These are phyloP conservation scores for Pseudocheirus occidentalis DNA, from an alignment of 2,797 vertebrate genomes.

Conservation along the genomic window DNA sequence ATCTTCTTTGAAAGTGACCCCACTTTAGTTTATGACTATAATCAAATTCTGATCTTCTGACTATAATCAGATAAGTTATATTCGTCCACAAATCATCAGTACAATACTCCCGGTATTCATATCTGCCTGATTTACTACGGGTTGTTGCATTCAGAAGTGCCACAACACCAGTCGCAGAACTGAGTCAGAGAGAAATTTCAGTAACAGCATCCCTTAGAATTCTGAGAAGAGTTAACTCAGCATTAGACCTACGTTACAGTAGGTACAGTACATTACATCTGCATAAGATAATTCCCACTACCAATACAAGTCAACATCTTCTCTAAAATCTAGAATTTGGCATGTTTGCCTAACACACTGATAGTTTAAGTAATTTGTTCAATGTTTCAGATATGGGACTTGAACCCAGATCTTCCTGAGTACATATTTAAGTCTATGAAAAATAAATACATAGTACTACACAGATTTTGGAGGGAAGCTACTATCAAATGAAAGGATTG, in stretches of 20 bases:
- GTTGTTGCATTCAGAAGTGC: background rate
- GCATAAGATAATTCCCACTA: background rate
- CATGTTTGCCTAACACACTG: background rate
- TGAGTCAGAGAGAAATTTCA: background rate
- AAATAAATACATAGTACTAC: background rate
- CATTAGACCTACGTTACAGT: background rate
- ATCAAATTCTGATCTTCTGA: background rate
- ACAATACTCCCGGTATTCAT: background rate
- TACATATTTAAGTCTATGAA: background rate
- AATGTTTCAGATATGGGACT: background rate
- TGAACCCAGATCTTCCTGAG: background rate
- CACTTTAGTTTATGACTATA: background rate
- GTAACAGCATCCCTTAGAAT: background rate
- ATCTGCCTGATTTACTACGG: background rate
- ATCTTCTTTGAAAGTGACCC: background rate
- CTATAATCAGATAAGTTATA: background rate
- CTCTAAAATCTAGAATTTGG: background rate
- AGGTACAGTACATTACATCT: background rate
- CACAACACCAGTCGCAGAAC: background rate
- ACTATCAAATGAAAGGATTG: background rate
- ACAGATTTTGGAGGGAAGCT: background rate
- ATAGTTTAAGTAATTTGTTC: background rate
- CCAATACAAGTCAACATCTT: background rate
- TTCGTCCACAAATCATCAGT: background rate
- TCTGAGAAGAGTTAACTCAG: background rate